phyloP scores from a whole-genome alignment of 2,797 vertebrate genomes.

The Karalla daura region DNA sequence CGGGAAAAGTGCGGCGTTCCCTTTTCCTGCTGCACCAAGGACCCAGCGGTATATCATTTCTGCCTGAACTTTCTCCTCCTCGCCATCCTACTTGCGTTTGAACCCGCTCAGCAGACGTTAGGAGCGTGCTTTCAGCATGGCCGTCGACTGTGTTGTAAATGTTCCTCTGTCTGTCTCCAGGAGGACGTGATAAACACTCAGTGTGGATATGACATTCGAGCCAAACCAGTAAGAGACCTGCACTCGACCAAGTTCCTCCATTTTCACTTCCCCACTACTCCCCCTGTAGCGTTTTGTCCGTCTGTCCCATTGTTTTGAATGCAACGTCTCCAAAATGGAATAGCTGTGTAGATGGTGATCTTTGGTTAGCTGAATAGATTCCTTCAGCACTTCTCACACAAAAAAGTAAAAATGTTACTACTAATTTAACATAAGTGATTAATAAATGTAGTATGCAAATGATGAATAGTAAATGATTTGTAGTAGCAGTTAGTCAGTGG shows the following conservation, averaged over 20 bases:
- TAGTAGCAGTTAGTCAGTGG: no score
- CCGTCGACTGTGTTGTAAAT: no score
- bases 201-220: constrained; percentile 96
- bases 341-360: no score
- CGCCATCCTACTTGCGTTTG: background rate
- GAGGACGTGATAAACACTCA: constrained; percentile 99
- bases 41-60: constrained; percentile 89
- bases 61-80: background rate
- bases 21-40: constrained; percentile 98
- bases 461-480: no score
- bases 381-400: no score
- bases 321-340: background rate
- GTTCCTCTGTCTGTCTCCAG: constrained; percentile 68
- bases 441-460: no score
- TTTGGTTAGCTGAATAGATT: no score
- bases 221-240: constrained; percentile 88
- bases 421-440: no score
- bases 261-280: background rate
- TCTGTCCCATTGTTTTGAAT: background rate
- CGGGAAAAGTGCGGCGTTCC: constrained; percentile 96
- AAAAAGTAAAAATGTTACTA: no score
- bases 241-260: background rate
- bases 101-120: background rate
- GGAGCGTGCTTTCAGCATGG: no score
- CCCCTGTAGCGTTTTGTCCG: no score